phyloP scores from a whole-genome alignment of 2,797 vertebrate genomes.

The Fundulus diaphanus region DNA sequence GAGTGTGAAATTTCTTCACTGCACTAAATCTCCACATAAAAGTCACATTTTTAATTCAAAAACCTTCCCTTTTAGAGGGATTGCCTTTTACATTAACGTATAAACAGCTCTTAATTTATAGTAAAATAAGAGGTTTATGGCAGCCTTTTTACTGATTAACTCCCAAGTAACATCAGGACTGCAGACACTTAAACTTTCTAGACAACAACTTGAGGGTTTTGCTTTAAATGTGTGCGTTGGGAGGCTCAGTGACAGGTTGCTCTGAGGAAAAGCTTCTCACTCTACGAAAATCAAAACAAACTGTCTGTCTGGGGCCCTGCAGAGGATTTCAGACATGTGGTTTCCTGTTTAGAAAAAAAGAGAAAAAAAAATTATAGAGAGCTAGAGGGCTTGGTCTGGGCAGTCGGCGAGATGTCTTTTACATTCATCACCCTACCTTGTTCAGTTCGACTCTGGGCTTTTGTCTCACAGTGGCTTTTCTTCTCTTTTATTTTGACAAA shows the following conservation, averaged over 20 bases:
- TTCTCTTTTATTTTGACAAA: neutral
- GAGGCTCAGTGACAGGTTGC: constrained; percentile 68
- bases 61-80: neutral
- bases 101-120: neutral
- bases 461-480: constrained; percentile 14
- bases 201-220: constrained; percentile 6
- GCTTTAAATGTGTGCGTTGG: constrained; percentile 11
- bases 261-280: constrained; percentile 65
- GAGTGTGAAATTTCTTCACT: neutral
- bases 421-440: constrained; percentile 44
- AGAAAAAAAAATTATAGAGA: constrained; percentile 52
- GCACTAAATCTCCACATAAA: neutral
- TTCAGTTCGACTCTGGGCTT: constrained; percentile 8
- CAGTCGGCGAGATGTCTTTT: constrained; percentile 65
- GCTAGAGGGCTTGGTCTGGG: constrained; percentile 72
- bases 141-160: neutral
- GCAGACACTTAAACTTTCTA: constrained; percentile 1
- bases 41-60: neutral
- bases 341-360: constrained; percentile 92
- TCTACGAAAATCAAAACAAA: constrained; percentile 75
- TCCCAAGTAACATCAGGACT: neutral
- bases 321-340: constrained; percentile 92
- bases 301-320: constrained; percentile 65
- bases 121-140: neutral
- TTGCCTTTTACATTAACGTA: neutral